Evolutionary conservation across 2,113 vertebrate species (phyloP).

Genomic region (Brevimyrus niger): DNA sequence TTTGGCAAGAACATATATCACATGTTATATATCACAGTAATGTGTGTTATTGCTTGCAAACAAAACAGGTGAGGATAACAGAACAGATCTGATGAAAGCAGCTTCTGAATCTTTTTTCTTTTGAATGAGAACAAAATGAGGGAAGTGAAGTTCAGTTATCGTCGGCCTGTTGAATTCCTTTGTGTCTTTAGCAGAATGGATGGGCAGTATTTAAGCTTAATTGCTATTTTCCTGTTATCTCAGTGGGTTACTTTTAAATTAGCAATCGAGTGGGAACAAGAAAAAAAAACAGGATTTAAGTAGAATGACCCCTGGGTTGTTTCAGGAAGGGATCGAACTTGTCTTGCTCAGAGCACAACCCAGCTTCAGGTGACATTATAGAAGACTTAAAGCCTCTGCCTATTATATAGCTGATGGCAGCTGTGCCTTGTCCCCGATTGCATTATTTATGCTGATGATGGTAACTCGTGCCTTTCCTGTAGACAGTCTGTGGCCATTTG

Average conservation of each 20-base stretch:
- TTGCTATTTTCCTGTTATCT: background rate
- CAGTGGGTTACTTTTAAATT: conserved; percentile 9
- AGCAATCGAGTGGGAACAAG: background rate
- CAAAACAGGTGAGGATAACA: background rate
- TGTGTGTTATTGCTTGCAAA: background rate
- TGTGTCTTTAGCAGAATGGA: background rate
- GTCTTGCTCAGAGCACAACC: background rate
- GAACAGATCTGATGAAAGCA: background rate
- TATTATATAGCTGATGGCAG: background rate
- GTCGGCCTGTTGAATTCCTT: background rate
- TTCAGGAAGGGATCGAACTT: background rate
- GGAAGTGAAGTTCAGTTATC: background rate
- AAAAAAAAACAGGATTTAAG: background rate
- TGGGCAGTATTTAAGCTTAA: background rate
- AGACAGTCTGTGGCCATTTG: background rate
- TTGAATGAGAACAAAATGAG: background rate
- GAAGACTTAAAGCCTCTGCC: background rate
- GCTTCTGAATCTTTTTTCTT: background rate
- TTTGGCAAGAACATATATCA: background rate
- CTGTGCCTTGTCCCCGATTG: background rate
- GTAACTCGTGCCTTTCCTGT: background rate
- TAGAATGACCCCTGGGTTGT: background rate
- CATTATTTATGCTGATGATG: conserved; percentile 12
- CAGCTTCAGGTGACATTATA: background rate
- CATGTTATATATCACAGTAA: background rate